Conservation (phyloP, 1,140 invertebrate species). For the Leptinotarsa lineolata region DNA sequence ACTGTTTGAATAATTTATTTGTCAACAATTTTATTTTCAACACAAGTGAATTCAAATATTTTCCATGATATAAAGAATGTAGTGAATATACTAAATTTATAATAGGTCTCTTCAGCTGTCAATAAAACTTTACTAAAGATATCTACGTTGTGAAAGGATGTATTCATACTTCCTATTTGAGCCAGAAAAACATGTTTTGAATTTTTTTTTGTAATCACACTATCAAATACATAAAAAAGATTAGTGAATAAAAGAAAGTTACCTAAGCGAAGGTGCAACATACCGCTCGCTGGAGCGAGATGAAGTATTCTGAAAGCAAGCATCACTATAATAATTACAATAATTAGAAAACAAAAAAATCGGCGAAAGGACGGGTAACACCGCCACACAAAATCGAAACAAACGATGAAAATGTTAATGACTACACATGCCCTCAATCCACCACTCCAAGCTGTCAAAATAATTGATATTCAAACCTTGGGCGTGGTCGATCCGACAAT, state of each 20-base stretch:
- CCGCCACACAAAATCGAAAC: slow-evolving; percentile 24
- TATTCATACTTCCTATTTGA: too few species aligned
- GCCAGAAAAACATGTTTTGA: too few species aligned
- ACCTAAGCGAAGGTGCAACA: slow-evolving; percentile 47
- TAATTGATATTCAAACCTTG: slow-evolving; percentile 71
- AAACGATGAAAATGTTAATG: slow-evolving; percentile 23
- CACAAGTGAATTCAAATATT: too few species aligned
- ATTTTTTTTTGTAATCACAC: too few species aligned
- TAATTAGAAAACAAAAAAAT: slow-evolving; percentile 10
- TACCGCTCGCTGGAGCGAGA: slow-evolving; percentile 47
- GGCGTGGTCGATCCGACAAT: slow-evolving; percentile 77
- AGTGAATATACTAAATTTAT: too few species aligned
- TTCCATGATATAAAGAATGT: too few species aligned
- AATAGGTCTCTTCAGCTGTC: too few species aligned
- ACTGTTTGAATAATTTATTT: too few species aligned
- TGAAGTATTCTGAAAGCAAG: slow-evolving; percentile 49
- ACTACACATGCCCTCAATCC: slow-evolving; percentile 46
- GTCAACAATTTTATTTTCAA: too few species aligned
- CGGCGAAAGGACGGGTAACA: slow-evolving; percentile 22
- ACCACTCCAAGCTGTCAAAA: slow-evolving; percentile 47
- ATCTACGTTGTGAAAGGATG: too few species aligned
- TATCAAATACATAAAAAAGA: slow-evolving; percentile 10
- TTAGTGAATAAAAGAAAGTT: slow-evolving; percentile 34
- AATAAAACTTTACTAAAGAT: too few species aligned
- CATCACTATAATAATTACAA: slow-evolving; percentile 31